Base-by-base conservation (phyloP, 2,797 vertebrate species). In the Ambastaia sidthimunki region DNA sequence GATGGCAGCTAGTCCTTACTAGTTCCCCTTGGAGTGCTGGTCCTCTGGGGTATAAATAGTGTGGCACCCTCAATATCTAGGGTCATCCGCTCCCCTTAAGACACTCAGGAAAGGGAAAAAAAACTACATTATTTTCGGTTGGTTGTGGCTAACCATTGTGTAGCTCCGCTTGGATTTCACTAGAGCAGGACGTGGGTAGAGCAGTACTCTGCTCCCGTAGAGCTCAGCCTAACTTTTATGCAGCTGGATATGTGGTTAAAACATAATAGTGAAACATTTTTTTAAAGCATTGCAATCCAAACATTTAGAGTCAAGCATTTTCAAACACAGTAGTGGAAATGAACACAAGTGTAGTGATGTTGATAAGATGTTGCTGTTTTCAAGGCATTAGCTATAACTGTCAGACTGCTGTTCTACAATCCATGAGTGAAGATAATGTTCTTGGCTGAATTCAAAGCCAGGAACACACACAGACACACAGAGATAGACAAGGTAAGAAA, bases 401-500 rank as follows among this genome's bases (percentile, higher is more conserved):
- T 25, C 62, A 65, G 73, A 54, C 19, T 41, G 54, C 7, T 12
- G 48, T 62, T 66, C 31, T 1, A 28, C 18, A 70, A 50, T 34
- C 67, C 55, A 16, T 71, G 25, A 23, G 41, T 31, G 52, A 41
- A 68, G 65, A 66, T 52, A 65, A 66, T 34, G 19, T n/a, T 19
- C 69, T 28, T 7, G 16, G 59, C 21, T 50, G 41, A 47, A 81
- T 54, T 50, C 60, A 67, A 25, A 75, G 67, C n/a, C n/a, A n/a
- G n/a, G n/a, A n/a, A 71, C 19, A 71, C 62, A 80, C 71, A 57
- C 63, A 74, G 31, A 76, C 19, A 62, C 59, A 75, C 19, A 50
- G 11, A 59, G 54, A 75, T 70, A 78, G 59, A 65, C 47, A 28
- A n/a, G 77, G 76, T 78, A 78, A 70, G 67, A 80, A 52, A 37